Percentiles rank a stretch among this genome's conserved stretches.
These are phyloP conservation scores for Gibbula magus DNA, from an alignment of 2,888 invertebrate species.

Conservation along the genomic window DNA sequence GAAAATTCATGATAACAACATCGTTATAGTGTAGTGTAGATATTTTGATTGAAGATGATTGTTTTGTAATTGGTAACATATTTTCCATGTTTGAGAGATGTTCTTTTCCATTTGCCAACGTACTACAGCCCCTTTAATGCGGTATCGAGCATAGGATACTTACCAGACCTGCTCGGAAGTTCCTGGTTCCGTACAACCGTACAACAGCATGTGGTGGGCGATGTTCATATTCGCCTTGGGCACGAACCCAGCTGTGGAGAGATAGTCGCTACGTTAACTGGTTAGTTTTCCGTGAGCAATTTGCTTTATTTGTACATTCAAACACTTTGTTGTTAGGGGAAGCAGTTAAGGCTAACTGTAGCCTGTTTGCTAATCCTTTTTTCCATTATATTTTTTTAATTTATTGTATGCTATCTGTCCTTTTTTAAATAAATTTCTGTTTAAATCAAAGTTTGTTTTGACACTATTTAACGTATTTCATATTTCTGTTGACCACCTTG, in stretches of 20 bases:
- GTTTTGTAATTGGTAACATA: no score
- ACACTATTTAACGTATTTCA: no score
- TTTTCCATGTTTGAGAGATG: no score
- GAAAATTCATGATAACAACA: no score
- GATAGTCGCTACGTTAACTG: neutral
- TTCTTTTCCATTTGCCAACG: no score
- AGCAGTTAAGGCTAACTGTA: neutral
- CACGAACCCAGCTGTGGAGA: slow-evolving; percentile 76
- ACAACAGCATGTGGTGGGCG: slow-evolving; percentile 80
- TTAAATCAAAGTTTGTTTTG: no score
- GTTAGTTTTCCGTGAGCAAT: neutral
- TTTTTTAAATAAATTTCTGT: no score
- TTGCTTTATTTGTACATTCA: neutral
- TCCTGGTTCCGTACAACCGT: slow-evolving; percentile 77
- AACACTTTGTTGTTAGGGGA: neutral
- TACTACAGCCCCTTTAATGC: no score
- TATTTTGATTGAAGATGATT: no score
- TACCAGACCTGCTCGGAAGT: slow-evolving; percentile 64
- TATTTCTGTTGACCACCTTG: no score
- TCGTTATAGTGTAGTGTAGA: no score
- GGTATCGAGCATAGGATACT: slow-evolving; percentile 29
- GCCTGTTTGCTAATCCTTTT: no score
- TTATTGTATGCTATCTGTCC: neutral
- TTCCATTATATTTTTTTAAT: neutral
- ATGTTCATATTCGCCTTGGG: slow-evolving; percentile 78